Conservation (phyloP, 2,113 vertebrate species). For the cat (Felis catus) region DNA sequence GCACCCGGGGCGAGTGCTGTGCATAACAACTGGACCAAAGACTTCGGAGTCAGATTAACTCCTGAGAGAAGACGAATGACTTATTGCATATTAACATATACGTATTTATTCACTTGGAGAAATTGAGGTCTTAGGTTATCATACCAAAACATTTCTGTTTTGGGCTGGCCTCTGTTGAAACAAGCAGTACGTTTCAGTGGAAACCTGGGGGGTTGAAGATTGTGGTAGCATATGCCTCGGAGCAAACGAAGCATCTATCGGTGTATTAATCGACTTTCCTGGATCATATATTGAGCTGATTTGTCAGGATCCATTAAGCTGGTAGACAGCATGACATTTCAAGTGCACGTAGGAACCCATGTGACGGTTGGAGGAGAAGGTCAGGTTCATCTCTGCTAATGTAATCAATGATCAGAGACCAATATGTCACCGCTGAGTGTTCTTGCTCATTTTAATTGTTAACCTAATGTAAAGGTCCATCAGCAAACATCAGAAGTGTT, state of each 20-base stretch:
- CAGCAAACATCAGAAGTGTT: not conserved
- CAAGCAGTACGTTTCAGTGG: not conserved
- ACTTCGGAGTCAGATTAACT: not conserved
- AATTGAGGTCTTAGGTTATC: not conserved
- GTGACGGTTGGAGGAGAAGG: constrained; percentile 41
- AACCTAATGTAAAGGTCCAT: constrained; percentile 13
- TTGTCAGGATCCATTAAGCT: constrained; percentile 58
- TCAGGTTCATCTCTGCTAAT: constrained; percentile 42
- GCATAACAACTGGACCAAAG: not conserved
- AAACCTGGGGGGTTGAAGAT: not conserved
- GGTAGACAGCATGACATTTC: constrained; percentile 58
- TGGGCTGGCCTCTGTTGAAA: not conserved
- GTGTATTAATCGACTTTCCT: constrained; percentile 44
- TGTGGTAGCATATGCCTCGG: not conserved
- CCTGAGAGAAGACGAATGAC: not conserved
- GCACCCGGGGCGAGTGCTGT: too few species aligned
- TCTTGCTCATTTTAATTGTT: constrained; percentile 49
- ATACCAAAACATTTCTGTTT: not conserved
- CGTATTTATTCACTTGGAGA: not conserved
- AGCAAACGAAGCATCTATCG: not conserved
- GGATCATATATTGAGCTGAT: constrained; percentile 54
- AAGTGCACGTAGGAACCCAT: not conserved
- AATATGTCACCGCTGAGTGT: not conserved
- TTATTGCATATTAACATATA: not conserved
- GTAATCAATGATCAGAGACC: constrained; percentile 49